Evolutionary conservation across 2,888 invertebrate species (phyloP), one percentile per base, ranked within the genome.

Genomic region (Xiphydria camelus): DNA sequence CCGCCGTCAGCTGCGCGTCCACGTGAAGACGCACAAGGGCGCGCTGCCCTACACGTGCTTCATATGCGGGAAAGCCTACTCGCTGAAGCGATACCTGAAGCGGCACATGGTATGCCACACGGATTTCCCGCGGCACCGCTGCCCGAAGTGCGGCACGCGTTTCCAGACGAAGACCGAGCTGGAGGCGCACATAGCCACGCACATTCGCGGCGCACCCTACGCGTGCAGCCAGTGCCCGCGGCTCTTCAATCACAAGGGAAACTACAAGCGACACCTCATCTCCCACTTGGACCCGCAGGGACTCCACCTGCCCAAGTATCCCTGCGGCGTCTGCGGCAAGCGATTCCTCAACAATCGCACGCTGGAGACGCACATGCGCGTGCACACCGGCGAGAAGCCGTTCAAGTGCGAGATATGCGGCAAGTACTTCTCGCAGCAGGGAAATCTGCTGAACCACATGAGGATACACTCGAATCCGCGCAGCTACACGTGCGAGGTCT

Each of bases 381-480:
- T 82, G 66, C 83, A 82, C 53, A 82, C 83, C 0, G 82, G 82
- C 1, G 83, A 82, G 44, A 76, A 82, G 7, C 83, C 83, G 0
- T 83, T 79, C 47, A 78, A 79, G 4, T 83, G 83, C 47, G 77
- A 80, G 31, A 67, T 80, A 4, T 83, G 83, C 47, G 69, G 77
- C 0, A 80, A 81, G 49, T 77, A 80, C 0, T 83, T 83, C 48
- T 73, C 73, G 0, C 75, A 75, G 32, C 68, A 73, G 40, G 75
- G 73, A 1, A 75, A 75, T 47, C 48, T 75, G 1, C 41, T 73
- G 3, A 74, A 70, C 42, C 75, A 75, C 34, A 45, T 55, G 14
- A 64, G 64, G 36, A 70, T 74, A 34, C 75, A 75, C 37, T 66
- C 63, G 2, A 74, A 75, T 54, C 73, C 74, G 0, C 51, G 75